Evolutionary conservation across 1,140 invertebrate species (phyloP).

Genomic region (Orchesella cincta): DNA sequence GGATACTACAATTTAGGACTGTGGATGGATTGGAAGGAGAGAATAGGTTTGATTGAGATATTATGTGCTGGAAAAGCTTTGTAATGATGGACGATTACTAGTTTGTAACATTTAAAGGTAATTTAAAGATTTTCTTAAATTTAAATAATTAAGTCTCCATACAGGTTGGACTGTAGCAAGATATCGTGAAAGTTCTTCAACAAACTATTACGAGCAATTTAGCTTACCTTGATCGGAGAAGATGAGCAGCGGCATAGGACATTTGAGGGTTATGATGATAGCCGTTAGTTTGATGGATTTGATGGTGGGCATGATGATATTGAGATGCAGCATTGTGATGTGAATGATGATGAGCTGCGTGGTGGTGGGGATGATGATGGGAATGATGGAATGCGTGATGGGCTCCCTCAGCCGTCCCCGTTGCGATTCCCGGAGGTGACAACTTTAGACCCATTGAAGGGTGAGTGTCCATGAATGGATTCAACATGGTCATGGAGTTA

Average conservation of each 20-base stretch:
- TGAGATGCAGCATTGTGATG: conserved; percentile 49
- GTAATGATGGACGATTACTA: not conserved
- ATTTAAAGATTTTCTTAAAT: too few relatives aligned
- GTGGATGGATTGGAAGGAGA: not conserved
- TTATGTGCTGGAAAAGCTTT: not conserved
- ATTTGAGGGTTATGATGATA: conserved; percentile 51
- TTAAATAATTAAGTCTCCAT: too few relatives aligned
- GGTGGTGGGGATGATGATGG: conserved; percentile 48
- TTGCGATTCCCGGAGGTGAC: conserved; percentile 46
- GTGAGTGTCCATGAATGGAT: conserved; percentile 51
- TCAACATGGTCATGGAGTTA: conserved; percentile 44
- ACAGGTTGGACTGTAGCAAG: too few relatives aligned
- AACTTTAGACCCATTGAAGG: conserved; percentile 50
- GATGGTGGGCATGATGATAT: conserved; percentile 49
- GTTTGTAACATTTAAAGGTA: too few relatives aligned
- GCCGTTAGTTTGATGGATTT: conserved; percentile 51
- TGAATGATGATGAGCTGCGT: conserved; percentile 46
- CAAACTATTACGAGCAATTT: too few relatives aligned
- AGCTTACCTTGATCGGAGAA: conserved; percentile 49
- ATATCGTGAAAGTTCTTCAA: too few relatives aligned
- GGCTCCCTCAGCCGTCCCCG: conserved; percentile 30
- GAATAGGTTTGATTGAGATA: not conserved
- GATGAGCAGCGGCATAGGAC: conserved; percentile 51
- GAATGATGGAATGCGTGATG: conserved; percentile 51
- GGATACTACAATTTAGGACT: not conserved